Base-by-base conservation (phyloP, 1,140 invertebrate species). In the Physella acuta region DNA sequence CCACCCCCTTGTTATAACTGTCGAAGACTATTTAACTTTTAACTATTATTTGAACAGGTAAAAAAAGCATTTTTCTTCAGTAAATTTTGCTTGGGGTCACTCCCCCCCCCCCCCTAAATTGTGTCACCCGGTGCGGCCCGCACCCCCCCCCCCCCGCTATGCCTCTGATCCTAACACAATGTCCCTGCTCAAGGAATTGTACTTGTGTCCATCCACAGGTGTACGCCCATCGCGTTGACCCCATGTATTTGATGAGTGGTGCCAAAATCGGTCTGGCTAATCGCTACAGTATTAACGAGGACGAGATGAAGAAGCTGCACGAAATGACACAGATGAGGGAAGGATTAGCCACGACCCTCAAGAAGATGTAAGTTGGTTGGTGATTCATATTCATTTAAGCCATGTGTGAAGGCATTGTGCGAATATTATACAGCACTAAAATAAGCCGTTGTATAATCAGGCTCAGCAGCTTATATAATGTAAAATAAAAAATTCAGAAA, bases 191-290 rank as follows among this genome's bases (percentile, higher is more conserved):
- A 44, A 44, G 20, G 39, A 44, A 11, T 60, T 31, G 5, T 26
- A 26, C 17, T 39, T 37, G 5, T 37, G 60, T 3, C 14, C 31
- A 49, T 60, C 30, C n/a, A 8, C 28, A 68, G 66, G 26, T 60
- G 37, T 26, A 8, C 26, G 24, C n/a, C 28, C 56, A 55, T 37
- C 34, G 56, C 0, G 11, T 60, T 26, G 56, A 68, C 28, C 66
- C 55, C 1, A 49, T 49, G 55, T 68, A 68, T 51, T 16, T 33
- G 2, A 39, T 68, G 24, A 59, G 30, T 51, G 66, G 66, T 0
- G 28, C 26, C 20, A 68, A 49, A 28, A 24, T 68, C 3, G 11
- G 1, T 26, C 37, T 68, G n/a, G 36, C 14, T 5, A 44, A 60
- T 34, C 53, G 56, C 3, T 60, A 59, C n/a, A 11, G 16, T 2